phyloP scores from a whole-genome alignment of 2,113 vertebrate species.

The Panthera tigris region DNA sequence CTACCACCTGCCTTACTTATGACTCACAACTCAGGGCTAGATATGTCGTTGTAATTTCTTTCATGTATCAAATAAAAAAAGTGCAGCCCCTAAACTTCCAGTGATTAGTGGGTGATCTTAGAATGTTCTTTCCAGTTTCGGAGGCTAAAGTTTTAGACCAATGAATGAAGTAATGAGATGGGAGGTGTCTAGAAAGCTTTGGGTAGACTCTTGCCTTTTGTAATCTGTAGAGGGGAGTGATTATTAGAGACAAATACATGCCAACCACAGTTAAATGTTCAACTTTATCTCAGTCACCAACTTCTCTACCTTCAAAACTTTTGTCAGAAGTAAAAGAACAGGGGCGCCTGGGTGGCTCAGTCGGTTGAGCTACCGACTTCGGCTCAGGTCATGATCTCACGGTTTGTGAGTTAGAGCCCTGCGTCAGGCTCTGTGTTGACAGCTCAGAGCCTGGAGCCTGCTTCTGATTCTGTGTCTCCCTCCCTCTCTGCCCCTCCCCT shows the following conservation, averaged over 20 bases:
- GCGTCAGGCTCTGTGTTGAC: too few relatives aligned
- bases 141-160: background rate
- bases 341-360: too few relatives aligned
- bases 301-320: background rate
- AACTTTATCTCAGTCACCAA: background rate
- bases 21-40: background rate
- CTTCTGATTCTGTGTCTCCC: too few relatives aligned
- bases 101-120: background rate
- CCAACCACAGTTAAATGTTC: background rate
- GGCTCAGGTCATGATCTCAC: too few relatives aligned
- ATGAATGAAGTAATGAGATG: background rate
- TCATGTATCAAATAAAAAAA: background rate
- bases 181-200: background rate
- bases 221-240: background rate
- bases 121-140: background rate
- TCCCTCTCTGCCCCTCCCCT: too few relatives aligned
- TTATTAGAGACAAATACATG: background rate
- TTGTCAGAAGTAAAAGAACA: background rate
- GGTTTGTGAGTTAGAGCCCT: too few relatives aligned
- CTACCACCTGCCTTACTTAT: background rate
- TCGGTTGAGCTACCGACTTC: too few relatives aligned
- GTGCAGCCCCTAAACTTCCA: background rate
- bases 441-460: too few relatives aligned
- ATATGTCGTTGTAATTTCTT: background rate
- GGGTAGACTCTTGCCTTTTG: background rate